A percentile compares a stretch with the other conserved stretches of the same genome.
Conservation (phyloP, 2,888 invertebrate genomes). For the Nysson spinosus region DNA sequence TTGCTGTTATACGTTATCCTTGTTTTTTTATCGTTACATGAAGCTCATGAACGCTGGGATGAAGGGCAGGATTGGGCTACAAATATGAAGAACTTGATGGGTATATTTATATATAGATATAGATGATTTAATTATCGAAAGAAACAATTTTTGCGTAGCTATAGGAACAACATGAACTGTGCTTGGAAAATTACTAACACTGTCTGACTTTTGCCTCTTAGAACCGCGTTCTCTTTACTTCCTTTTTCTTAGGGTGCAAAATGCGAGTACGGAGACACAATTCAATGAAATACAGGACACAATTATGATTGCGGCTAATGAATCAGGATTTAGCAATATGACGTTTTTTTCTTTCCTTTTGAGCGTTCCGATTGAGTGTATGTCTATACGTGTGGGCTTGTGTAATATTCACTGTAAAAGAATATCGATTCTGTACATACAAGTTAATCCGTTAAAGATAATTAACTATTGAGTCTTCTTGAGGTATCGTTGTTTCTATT, state of each 20-base stretch:
- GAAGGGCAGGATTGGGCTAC: not conserved
- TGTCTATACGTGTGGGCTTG: conserved; percentile 43
- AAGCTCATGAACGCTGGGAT: not conserved
- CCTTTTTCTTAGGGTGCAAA: conserved; percentile 56
- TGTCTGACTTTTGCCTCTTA: conserved; percentile 44
- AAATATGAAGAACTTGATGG: conserved; percentile 21
- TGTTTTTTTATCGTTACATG: no score
- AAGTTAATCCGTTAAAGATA: conserved; percentile 74
- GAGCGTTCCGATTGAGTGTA: conserved; percentile 27
- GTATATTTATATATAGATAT: conserved; percentile 60
- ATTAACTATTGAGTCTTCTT: conserved; percentile 77
- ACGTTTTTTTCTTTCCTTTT: conserved; percentile 31
- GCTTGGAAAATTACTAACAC: conserved; percentile 66
- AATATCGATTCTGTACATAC: conserved; percentile 77
- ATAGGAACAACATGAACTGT: conserved; percentile 75
- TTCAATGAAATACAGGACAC: conserved; percentile 59
- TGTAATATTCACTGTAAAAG: conserved; percentile 74
- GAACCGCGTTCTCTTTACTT: conserved; percentile 54
- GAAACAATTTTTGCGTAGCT: conserved; percentile 71
- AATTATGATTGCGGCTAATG: conserved; percentile 45
- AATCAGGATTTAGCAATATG: conserved; percentile 51
- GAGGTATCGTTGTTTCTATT: conserved; percentile 78
- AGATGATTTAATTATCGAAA: conserved; percentile 73
- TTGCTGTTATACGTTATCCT: no score
- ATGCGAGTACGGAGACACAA: conserved; percentile 64